Evolutionary conservation across 2,113 vertebrate species (phyloP), one percentile per base, ranked within the genome.

Genomic region (Ginglymostoma cirratum): DNA sequence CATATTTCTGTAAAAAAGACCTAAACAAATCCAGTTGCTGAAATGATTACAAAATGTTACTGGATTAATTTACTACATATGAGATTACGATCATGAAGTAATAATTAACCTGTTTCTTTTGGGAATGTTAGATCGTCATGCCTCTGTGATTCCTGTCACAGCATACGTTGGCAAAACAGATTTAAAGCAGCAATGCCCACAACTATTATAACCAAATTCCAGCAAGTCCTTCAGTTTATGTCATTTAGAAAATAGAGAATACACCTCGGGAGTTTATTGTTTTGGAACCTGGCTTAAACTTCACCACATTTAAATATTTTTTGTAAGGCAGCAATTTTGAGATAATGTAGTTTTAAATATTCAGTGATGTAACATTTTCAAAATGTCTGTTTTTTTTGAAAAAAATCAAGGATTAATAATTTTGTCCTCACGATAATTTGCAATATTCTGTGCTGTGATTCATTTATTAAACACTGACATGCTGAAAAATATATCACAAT

Each of bases 71-170:
- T 92, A n/a, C 55, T n/a, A 65, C 27, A 19, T 61, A 61, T 45
- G 30, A 92, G 55, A 92, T 92, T 92, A 55, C 65, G 87, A 92
- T 65, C 87, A 65, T 15, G 15, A 34, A 92, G 65, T 92, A 92
- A 92, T 92, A 92, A 92, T 92, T 92, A 92, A 92, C 87, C 61
- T 14, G 34, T 34, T 34, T 14, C 24, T n/a, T 92, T 92, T 61
- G 52, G 65, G 15, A 17, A 92, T 65, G 87, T 65, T 12, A 92
- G 87, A 92, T 92, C 55, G 52, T 92, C 30, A 65, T 92, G 87
- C 87, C 87, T 92, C 87, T 65, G 55, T 92, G 87, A 55, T 55
- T 24, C 24, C 34, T 90, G 87, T 90, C 87, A 90, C 87, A 65
- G 87, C 30, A 61, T 90, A 90, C 12, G 34, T 34, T 65, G 87